Conservation (phyloP, 2,888 invertebrate species). For the Callyntrura guangdongensis region DNA sequence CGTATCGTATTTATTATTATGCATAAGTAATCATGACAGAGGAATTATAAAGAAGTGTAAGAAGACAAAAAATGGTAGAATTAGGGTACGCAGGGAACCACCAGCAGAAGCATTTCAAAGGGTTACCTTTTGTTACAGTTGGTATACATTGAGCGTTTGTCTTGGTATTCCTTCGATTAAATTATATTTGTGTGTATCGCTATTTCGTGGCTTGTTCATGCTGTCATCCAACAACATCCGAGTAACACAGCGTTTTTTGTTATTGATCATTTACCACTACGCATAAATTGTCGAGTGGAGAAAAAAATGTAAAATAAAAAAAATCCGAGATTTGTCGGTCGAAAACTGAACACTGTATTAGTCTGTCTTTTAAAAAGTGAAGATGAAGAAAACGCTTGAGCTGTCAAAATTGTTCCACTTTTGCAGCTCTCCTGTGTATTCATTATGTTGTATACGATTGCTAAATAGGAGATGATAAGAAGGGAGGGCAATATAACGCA, state of each 20-base stretch:
- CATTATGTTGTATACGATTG: neutral
- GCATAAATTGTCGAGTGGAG: neutral
- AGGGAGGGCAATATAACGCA: neutral
- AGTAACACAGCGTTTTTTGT: neutral
- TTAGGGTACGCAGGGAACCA: conserved; percentile 7
- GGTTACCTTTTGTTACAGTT: conserved; percentile 8
- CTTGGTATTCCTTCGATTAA: too few relatives aligned
- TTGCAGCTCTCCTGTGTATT: neutral
- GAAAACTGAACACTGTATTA: neutral
- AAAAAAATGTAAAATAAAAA: neutral
- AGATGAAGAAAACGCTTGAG: neutral
- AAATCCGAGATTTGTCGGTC: conserved; percentile 1
- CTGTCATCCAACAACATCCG: neutral
- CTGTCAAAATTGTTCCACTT: neutral
- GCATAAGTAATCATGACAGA: conserved; percentile 37
- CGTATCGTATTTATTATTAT: conserved; percentile 16
- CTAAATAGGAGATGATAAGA: neutral
- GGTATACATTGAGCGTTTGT: neutral
- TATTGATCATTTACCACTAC: conserved; percentile 27
- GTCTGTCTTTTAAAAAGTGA: too few relatives aligned
- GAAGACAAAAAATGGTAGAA: neutral
- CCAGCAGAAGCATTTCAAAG: neutral
- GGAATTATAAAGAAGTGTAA: conserved; percentile 24
- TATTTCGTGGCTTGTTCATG: conserved; percentile 33
- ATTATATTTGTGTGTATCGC: neutral